Base-by-base conservation (phyloP, 2,113 vertebrate species). In the Mormoops blainvillei region DNA sequence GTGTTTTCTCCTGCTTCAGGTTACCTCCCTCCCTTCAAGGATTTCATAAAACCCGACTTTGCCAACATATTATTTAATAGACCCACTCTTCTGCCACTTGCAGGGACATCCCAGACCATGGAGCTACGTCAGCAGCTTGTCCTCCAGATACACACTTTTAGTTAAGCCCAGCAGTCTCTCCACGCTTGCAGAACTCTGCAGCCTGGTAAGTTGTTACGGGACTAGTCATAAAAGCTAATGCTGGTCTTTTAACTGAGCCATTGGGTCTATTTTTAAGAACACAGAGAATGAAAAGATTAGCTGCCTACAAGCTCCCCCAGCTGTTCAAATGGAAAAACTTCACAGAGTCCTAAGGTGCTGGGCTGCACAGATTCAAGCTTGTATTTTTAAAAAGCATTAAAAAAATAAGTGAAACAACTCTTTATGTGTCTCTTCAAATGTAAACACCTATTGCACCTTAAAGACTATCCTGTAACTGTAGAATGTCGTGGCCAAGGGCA, bases 321-420 rank as follows among this genome's bases (percentile, higher is more conserved):
- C 97, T 97, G 97, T 98, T 97, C 96, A 96, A 94, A 93, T 11
- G 71, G 84, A 94, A 98, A 98, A 92, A 97, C 97, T 98, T 98
- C 95, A 95, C 97, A 87, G 96, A 97, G 81, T 94, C 97, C 22
- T 50, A 96, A 92, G 78, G 76, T 48, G 26, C 63, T 9, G n/a
- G 83, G 67, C 5, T 15, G 48, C 43, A 3, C 16, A 8, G 16
- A 86, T 48, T 91, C 73, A 82, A 65, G 22, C 70, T 45, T 83
- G 22, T 45, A 48, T 83, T 89, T 96, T 97, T 68, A 85, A 96
- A 94, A 7, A 81, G 14, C 26, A 77, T 33, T 63, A 76, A 43
- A 70, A 36, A 56, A 58, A 11, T 19, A 31, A 86, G 56, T 20
- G 71, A 80, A 94, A 48, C 10, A 81, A 68, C 5, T 54, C 71